Conservation (phyloP, 2,113 vertebrate species). For the Gyps fulvus region DNA sequence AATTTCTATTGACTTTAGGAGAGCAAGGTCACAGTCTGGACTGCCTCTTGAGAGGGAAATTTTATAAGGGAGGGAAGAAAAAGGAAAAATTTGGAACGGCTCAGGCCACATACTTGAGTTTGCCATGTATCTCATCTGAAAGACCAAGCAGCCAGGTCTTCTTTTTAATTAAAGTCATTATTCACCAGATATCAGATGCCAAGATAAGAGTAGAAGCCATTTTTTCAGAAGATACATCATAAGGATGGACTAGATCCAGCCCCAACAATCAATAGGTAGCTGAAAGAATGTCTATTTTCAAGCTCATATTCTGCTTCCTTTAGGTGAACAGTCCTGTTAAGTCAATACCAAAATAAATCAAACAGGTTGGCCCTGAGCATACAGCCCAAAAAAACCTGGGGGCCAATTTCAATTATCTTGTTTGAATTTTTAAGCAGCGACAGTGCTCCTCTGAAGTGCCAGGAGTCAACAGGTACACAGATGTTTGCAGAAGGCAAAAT, state of each 20-base stretch:
- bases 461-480: neutral
- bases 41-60: neutral
- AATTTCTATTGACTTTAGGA: neutral
- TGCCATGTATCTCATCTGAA: neutral
- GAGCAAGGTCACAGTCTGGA: neutral
- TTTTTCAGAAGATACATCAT: constrained; percentile 59
- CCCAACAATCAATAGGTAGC: constrained; percentile 60
- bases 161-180: neutral
- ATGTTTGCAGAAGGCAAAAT: neutral
- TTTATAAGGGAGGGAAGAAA: neutral
- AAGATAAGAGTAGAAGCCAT: constrained; percentile 41
- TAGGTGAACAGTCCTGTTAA: neutral
- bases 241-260: constrained; percentile 47
- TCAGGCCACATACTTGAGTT: neutral
- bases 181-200: neutral
- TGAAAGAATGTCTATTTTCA: constrained; percentile 44
- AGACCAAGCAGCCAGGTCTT: neutral
- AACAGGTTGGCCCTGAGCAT: neutral
- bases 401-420: neutral
- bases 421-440: neutral
- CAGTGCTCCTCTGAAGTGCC: neutral
- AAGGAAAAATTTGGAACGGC: neutral
- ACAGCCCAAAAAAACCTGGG: neutral
- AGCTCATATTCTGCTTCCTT: neutral
- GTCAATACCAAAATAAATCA: constrained; percentile 14